phyloP scores from a whole-genome alignment of 2,888 invertebrate species.

The Hermaeophaga mercurialis region DNA sequence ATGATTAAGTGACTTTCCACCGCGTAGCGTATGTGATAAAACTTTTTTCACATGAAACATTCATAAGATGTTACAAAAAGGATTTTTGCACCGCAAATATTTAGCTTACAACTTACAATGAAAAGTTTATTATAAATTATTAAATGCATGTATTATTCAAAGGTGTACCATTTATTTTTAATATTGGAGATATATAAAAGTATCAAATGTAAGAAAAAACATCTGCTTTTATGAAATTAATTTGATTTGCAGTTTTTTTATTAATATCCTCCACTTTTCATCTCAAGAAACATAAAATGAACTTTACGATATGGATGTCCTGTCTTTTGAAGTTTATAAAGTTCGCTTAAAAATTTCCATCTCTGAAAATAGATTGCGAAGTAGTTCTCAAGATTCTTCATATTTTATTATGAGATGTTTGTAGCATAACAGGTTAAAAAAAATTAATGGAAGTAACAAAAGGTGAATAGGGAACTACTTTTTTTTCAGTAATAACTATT shows the following conservation, averaged over 20 bases:
- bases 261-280: too few relatives aligned
- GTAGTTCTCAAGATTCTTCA: constrained; percentile 8
- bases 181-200: too few relatives aligned
- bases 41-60: constrained; percentile 21
- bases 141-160: not conserved
- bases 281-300: too few relatives aligned
- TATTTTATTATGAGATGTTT: constrained; percentile 10
- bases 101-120: too few relatives aligned
- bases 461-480: too few relatives aligned
- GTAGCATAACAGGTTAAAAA: too few relatives aligned
- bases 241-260: too few relatives aligned
- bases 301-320: constrained; percentile 5
- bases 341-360: constrained; percentile 7
- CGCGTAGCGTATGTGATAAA: constrained; percentile 20
- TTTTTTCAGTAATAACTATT: too few relatives aligned
- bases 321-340: constrained; percentile 1
- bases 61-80: constrained; percentile 23
- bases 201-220: too few relatives aligned
- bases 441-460: too few relatives aligned
- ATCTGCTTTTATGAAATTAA: too few relatives aligned
- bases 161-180: too few relatives aligned
- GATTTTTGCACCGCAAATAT: constrained; percentile 2
- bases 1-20: constrained; percentile 20
- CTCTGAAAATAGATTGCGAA: constrained; percentile 1
- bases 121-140: constrained; percentile 1